Evolutionary conservation across 2,888 invertebrate species (phyloP), one percentile per base, ranked within the genome.

Genomic region (Stenotaenia linearis): DNA sequence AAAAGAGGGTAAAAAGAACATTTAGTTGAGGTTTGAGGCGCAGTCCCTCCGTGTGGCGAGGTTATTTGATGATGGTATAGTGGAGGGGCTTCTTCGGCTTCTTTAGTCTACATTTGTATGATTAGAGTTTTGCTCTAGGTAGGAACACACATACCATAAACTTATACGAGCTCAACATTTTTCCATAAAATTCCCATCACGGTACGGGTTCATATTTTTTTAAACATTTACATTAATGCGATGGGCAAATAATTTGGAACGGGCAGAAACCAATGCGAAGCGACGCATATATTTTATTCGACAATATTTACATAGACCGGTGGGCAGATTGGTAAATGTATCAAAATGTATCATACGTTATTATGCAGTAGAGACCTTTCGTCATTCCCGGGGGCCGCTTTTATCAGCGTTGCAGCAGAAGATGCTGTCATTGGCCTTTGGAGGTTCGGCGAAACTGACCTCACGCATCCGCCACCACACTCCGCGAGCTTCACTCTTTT

Each of bases 81-180:
- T 50, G 50, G 50, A 50, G 50, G 50, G 50, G 50, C 50, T 50
- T 50, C 50, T 69, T 69, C 69, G 25, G 25, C 69, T 69, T 69
- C 69, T 69, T 69, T 69, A 69, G 69, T 69, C 69, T 69, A 69
- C 69, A 69, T 69, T 69, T 69, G 69, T 69, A 69, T 69, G 69
- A 69, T 69, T 69, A 69, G 69, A 69, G 69, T 69, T 69, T 69
- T 69, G 69, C 69, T 28, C 6, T n/a, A 69, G 69, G 69, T 69
- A 69, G 69, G 28, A 69, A 69, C 69, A 69, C 69, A 69, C 69
- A 69, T 69, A 28, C 69, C 28, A 69, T 69, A 69, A 69, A 69
- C 69, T 69, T 69, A 69, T 69, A 69, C 69, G 69, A 69, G 69
- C 69, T 69, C 69, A 69, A 69, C 69, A 69, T 69, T 69, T 69